Evolutionary conservation across 2,888 invertebrate genomes (phyloP), one percentile per base, ranked within the genome.

Genomic region (Rhagonycha lutea): DNA sequence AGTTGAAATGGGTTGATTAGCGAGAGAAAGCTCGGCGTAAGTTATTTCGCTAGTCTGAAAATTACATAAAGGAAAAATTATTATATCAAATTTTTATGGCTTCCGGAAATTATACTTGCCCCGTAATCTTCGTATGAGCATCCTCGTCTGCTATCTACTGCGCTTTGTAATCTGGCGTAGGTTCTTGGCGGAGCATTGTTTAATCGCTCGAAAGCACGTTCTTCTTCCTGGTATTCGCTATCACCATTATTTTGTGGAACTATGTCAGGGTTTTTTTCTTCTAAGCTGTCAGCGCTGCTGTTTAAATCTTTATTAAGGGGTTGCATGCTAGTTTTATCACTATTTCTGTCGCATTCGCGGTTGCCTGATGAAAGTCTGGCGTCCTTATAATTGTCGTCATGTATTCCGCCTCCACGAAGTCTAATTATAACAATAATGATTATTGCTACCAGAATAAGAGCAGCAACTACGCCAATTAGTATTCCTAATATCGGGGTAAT

Each of bases 401-500:
- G 72, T 68, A 86, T 84, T 65, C 85, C 86, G 29, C 87, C 86
- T 3, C 86, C 86, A 77, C 91, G 89, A 82, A 93, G 90, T 84
- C 92, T 93, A 80, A 95, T 92, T 29, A 94, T 91, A 77, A 92
- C 91, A 76, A 93, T 90, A 79, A 94, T 92, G 69, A 93, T 93
- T 10, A 94, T 91, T 4, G 94, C 92, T 4, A 95, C 92, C 67
- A 96, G 91, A 82, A 96, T 91, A 61, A 94, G 89, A 61, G 94
- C 92, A 4, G 93, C 93, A 29, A 96, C 92, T 68, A 95, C 92
- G 7, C 95, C 95, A 24, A 96, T 94, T 69, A 96, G 89, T 3
- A 93, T 93, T 70, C 95, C 95, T 71, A 97, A 89, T 8, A 96
- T 91, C 0, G 96, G 96, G 8, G 96, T 96, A 83, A 97, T 89